Evolutionary conservation across 2,113 vertebrate genomes (phyloP), one percentile per base, ranked within the genome.

Genomic region (Podarcis cretensis): DNA sequence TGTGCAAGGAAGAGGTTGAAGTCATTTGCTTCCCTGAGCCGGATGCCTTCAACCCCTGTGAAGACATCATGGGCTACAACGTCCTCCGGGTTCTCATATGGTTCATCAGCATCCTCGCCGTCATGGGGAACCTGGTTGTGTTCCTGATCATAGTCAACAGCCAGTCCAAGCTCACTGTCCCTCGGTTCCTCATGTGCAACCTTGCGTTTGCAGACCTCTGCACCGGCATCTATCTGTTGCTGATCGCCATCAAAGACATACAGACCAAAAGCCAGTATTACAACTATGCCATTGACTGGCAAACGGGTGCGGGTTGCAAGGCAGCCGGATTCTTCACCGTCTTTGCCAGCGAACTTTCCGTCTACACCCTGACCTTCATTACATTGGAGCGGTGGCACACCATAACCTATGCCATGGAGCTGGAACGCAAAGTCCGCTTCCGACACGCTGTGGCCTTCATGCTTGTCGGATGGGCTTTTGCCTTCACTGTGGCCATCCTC

Each of bases 141-240:
- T 96, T 99, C 5, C 81, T 98, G 35, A 98, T 99, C 71, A 95
- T 99, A 54, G 87, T 96, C 94, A 98, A 97, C 86, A 99, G 98
- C 87, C 97, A 95, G 1, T 97, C 98, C 92, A 99, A 99, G 92
- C 96, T 99, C 85, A 99, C 98, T 0, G 99, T 99, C 1, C 98
- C 99, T 13, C 98, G 98, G 74, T 99, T 99, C 92, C 97, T 99
- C 2, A 99, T 99, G 98, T 99, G 99, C 95, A 98, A 99, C 89
- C 96, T 99, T 66, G 98, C 99, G 30, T 99, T 99, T 82, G 98
- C 99, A 3, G 99, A 99, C 92, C 97, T 99, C 35, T 99, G 98
- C 96, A 99, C 98, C 95, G 99, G 99, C 57, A 94, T 99, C 90
- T 99, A 99, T 92, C 96, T 99, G 92, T 77, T 98, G 18, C 96